Base-by-base conservation (phyloP, 2,888 invertebrate genomes). In the Micropterix aruncella region DNA sequence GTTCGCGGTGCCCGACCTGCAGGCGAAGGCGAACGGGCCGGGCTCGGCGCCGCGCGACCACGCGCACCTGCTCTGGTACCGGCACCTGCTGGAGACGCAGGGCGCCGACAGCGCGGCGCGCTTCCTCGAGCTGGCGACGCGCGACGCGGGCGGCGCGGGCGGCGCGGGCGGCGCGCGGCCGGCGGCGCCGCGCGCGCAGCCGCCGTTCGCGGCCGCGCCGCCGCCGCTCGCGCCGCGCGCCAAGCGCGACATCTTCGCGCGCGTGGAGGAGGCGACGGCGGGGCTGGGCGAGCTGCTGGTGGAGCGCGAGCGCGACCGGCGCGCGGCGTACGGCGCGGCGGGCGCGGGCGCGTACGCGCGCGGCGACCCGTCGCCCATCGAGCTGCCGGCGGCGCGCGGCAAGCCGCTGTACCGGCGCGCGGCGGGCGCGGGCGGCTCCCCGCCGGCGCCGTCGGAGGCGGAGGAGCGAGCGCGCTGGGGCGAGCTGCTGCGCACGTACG, bases 61-160 rank as follows among this genome's bases (percentile, higher is more conserved):
- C 47, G 62, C 62, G 49, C 73, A 73, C 52, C 59, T 67, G 41
- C 66, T 70, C 49, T 77, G 77, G 77, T 77, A 73, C 52, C 58
- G 70, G 16, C 74, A 74, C 50, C 57, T 77, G 18, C 55, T 71
- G 19, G 73, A 74, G 46, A 65, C 65, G 1, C 65, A 69, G 42
- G 77, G 77, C 0, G 60, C 67, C 37, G 75, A 75, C 43, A 70
- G 73, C 2, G 76, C 76, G 1, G 70, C 69, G 49, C 74, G 73
- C 54, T 76, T 73, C 51, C 66, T 65, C 3, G 63, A 66, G 42
- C 56, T 66, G 47, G 48, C 67, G 27, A 56, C 60, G 5, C 63
- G 65, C 41, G 44, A 48, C 46, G 48, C 45, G 14, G 36, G 36
- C 49, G 19, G 50, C 51, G n/a, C 44, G 44, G 19, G 45, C 44